Conservation (phyloP, 2,113 vertebrate genomes). For the Notothenia rossii region DNA sequence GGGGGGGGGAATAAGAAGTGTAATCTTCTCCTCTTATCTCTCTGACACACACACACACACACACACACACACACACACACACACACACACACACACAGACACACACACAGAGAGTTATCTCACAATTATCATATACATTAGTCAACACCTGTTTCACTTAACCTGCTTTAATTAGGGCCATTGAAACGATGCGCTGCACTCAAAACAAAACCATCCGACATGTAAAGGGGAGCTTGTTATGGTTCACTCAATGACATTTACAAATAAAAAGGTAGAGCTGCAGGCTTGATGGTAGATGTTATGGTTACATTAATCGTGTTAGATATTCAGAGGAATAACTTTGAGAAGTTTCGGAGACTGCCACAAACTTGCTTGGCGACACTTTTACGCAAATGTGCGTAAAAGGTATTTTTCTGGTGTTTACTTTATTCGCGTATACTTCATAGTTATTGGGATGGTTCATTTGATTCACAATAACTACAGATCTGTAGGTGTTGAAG, state of each 20-base stretch:
- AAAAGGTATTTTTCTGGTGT: background rate
- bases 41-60: background rate
- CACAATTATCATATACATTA: slow-evolving; percentile 88
- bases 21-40: slow-evolving; percentile 79
- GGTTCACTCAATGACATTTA: slow-evolving; percentile 50
- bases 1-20: slow-evolving; percentile 68
- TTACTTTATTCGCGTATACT: slow-evolving; percentile 22
- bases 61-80: slow-evolving; percentile 25
- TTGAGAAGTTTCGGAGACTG: background rate
- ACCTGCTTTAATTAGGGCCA: slow-evolving; percentile 80
- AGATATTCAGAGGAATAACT: background rate
- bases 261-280: slow-evolving; percentile 34
- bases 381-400: slow-evolving; percentile 29
- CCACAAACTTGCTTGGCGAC: no score
- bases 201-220: slow-evolving; percentile 67
- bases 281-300: background rate
- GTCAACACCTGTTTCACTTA: slow-evolving; percentile 86
- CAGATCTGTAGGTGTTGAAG: slow-evolving; percentile 32
- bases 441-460: background rate
- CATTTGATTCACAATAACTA: slow-evolving; percentile 48
- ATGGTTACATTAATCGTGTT: background rate
- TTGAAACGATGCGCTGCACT: slow-evolving; percentile 59
- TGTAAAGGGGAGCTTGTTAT: slow-evolving; percentile 60
- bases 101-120: slow-evolving; percentile 74
- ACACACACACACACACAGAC: slow-evolving; percentile 1